phyloP scores from a whole-genome alignment of 2,888 invertebrate species.

The Adelphocoris suturalis region DNA sequence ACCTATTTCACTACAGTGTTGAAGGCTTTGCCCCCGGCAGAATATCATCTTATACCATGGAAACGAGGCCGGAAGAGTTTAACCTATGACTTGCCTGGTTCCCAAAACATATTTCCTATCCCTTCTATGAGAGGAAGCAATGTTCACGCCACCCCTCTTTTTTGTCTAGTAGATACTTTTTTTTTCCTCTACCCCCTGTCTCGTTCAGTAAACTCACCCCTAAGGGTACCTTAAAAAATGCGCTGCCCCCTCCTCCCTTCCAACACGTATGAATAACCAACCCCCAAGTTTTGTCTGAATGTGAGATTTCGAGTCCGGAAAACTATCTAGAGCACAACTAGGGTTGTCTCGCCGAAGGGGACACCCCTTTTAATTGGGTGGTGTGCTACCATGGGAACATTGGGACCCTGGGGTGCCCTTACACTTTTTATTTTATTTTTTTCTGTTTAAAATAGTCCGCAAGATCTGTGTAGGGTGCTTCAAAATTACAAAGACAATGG shows the following conservation, averaged over 20 bases:
- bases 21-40: too few species aligned
- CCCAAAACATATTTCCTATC: too few species aligned
- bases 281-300: not conserved
- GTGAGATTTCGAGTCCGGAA: not conserved
- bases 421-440: not conserved
- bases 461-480: not conserved
- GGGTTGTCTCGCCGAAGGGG: conserved; percentile 3
- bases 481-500: conserved; percentile 9
- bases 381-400: conserved; percentile 36
- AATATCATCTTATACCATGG: too few species aligned
- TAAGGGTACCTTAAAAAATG: too few species aligned
- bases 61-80: too few species aligned
- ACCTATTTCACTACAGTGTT: too few species aligned
- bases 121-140: too few species aligned
- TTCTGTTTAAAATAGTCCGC: not conserved
- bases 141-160: too few species aligned
- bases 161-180: too few species aligned
- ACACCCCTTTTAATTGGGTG: conserved; percentile 40
- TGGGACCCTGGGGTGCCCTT: not conserved
- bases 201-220: too few species aligned
- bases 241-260: not conserved
- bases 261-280: conserved; percentile 4
- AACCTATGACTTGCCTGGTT: too few species aligned
- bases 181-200: too few species aligned
- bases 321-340: conserved; percentile 17